Conservation (phyloP, 2,113 vertebrate genomes). For the Oxygymnocypris stewartii region DNA sequence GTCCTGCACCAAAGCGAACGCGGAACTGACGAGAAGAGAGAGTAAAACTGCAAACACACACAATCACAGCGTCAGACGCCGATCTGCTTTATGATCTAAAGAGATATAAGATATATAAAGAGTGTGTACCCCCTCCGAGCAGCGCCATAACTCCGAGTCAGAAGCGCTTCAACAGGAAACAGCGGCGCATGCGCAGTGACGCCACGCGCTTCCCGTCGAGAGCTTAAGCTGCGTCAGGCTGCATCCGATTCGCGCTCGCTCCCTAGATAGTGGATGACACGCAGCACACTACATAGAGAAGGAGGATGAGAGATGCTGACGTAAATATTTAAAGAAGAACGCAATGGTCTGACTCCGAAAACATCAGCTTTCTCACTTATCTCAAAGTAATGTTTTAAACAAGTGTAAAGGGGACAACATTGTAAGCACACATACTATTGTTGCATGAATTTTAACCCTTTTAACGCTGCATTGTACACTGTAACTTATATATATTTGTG, state of each 20-base stretch:
- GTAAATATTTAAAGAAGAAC: no score
- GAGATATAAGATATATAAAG: neutral
- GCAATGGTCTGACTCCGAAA: no score
- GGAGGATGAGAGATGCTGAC: no score
- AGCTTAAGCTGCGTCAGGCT: neutral
- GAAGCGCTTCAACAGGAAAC: conserved; percentile 70
- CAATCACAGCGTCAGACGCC: neutral
- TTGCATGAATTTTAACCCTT: no score
- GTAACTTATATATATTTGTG: no score
- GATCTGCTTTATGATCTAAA: neutral
- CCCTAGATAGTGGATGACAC: neutral
- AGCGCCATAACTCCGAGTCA: conserved; percentile 70
- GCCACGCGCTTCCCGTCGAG: neutral
- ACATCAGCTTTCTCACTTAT: no score
- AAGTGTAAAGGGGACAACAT: no score
- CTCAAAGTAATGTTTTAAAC: no score
- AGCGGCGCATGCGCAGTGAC: conserved; percentile 63
- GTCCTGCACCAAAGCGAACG: conserved; percentile 84
- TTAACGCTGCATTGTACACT: no score
- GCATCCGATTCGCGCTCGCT: neutral
- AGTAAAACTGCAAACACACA: conserved; percentile 46
- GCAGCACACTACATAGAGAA: neutral
- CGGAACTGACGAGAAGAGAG: conserved; percentile 72
- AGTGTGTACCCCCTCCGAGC: conserved; percentile 68
- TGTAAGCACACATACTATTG: no score